These are phyloP conservation scores for Dendrolimus pini DNA, from an alignment of 2,888 invertebrate genomes.

Conservation along the genomic window DNA sequence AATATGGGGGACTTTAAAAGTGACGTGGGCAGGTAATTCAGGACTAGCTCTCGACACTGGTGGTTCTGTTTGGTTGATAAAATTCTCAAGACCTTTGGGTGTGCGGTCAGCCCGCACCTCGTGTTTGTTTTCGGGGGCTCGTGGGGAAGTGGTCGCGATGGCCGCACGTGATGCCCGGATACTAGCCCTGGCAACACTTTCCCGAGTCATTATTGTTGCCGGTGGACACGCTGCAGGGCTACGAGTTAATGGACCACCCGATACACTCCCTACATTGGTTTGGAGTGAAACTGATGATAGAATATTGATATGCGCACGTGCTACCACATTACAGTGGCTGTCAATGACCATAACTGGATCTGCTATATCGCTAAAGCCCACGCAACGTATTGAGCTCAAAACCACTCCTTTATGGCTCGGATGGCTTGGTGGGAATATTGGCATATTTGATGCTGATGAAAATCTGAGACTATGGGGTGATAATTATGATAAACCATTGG, in stretches of 20 bases:
- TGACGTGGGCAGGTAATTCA: conserved; percentile 65
- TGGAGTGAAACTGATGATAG: conserved; percentile 88
- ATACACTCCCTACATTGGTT: conserved; percentile 91
- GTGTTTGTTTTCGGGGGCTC: conserved; percentile 97
- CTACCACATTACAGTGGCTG: conserved; percentile 89
- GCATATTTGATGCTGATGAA: conserved; percentile 90
- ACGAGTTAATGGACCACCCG: conserved; percentile 83
- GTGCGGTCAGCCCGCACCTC: conserved; percentile 92
- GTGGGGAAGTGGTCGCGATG: conserved; percentile 86
- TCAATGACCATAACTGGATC: conserved; percentile 77
- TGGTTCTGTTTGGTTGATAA: conserved; percentile 96
- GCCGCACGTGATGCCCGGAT: conserved; percentile 72
- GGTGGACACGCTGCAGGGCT: conserved; percentile 59
- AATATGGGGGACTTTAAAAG: conserved; percentile 62
- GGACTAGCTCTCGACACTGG: conserved; percentile 87
- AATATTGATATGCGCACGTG: conserved; percentile 92
- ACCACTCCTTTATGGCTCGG: conserved; percentile 80
- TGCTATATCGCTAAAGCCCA: conserved; percentile 74
- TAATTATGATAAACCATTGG: conserved; percentile 89
- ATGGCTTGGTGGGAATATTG: conserved; percentile 87
- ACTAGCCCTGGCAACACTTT: conserved; percentile 95
- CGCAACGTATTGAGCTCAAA: conserved; percentile 82
- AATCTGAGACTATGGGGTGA: conserved; percentile 93
- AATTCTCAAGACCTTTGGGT: conserved; percentile 91
- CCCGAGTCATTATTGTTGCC: conserved; percentile 82